Evolutionary conservation across 2,888 invertebrate species (phyloP).

Genomic region (Cephalotes varians): DNA sequence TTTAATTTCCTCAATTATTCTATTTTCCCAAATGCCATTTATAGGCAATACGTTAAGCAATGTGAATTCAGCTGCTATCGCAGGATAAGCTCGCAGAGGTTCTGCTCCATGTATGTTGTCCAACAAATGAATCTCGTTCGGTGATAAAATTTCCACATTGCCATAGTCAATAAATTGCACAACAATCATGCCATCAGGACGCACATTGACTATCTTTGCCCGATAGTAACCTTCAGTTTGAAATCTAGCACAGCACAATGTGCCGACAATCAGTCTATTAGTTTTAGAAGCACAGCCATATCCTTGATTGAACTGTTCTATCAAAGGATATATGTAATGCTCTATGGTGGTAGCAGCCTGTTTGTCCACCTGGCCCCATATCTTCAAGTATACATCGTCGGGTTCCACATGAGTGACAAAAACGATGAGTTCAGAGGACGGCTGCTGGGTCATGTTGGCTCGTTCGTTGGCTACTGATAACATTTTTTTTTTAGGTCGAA

Average conservation of each 20-base stretch:
- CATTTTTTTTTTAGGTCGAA: neutral
- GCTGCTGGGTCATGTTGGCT: slow-evolving; percentile 23
- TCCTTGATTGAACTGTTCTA: slow-evolving; percentile 86
- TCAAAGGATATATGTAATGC: slow-evolving; percentile 81
- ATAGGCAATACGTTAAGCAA: slow-evolving; percentile 87
- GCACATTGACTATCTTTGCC: slow-evolving; percentile 87
- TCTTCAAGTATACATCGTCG: slow-evolving; percentile 90
- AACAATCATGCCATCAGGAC: slow-evolving; percentile 87
- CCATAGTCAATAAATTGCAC: slow-evolving; percentile 91
- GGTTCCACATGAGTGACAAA: slow-evolving; percentile 90
- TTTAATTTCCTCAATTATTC: slow-evolving; percentile 85
- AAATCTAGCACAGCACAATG: slow-evolving; percentile 90
- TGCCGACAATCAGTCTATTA: slow-evolving; percentile 85
- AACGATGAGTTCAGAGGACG: slow-evolving; percentile 75
- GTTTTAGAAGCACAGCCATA: slow-evolving; percentile 75
- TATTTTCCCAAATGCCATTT: slow-evolving; percentile 87
- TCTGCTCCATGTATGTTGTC: slow-evolving; percentile 87
- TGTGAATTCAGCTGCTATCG: slow-evolving; percentile 88
- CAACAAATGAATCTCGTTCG: slow-evolving; percentile 88
- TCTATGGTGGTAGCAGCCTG: slow-evolving; percentile 87
- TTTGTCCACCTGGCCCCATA: slow-evolving; percentile 90
- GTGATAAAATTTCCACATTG: slow-evolving; percentile 88
- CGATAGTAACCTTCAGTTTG: slow-evolving; percentile 90
- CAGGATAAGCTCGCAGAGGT: slow-evolving; percentile 85
- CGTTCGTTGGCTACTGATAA: no score